Base-by-base conservation (phyloP, 2,888 invertebrate genomes). In the Mimachlamys varia region DNA sequence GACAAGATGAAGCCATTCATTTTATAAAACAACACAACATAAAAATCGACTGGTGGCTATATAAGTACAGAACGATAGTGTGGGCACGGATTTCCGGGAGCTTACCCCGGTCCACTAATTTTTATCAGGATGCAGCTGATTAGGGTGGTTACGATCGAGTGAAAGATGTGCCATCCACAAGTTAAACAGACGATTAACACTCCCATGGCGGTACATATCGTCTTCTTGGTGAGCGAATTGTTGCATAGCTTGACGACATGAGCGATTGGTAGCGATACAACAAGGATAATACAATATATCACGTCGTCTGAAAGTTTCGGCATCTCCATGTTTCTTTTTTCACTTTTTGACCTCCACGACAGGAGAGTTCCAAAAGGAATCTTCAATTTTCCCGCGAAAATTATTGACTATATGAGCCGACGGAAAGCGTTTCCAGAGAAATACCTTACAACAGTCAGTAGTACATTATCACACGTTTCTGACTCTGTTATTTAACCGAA, bases 101-200 rank as follows among this genome's bases (percentile, higher is more conserved):
- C 87, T 49, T 92, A 94, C 94, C 92, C 94, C 90, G 93, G 92
- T 49, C 93, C 93, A 87, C 93, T 22, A 22, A 93, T 89, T 38
- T 92, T 90, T 90, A 96, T 93, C 49, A 96, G 92, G 53, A 95
- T 88, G 91, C 95, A 95, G 92, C 94, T 96, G 89, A 94, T 95
- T 50, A 95, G 10, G 3, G 94, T 94, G 17, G 95, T 94, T 13
- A 96, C 93, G 3, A 95, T 55, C 0, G 95, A 94, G 91, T 96
- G 96, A 15, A 95, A 37, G 33, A 92, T 92, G 92, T 96, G 94
- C 58, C 91, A 44, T 4, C 95, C 93, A 90, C 95, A 95, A 2
- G 94, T 93, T 58, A 94, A 88, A 50, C 92, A 44, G n/a, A 95
- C 94, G 4, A 95, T 90, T 10, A 90, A 44, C 33, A 94, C 55